A percentile compares a stretch with the other conserved stretches of the same genome.
These are phyloP conservation scores for Doryteuthis pealeii DNA, from an alignment of 1,140 invertebrate genomes.

Conservation along the genomic window DNA sequence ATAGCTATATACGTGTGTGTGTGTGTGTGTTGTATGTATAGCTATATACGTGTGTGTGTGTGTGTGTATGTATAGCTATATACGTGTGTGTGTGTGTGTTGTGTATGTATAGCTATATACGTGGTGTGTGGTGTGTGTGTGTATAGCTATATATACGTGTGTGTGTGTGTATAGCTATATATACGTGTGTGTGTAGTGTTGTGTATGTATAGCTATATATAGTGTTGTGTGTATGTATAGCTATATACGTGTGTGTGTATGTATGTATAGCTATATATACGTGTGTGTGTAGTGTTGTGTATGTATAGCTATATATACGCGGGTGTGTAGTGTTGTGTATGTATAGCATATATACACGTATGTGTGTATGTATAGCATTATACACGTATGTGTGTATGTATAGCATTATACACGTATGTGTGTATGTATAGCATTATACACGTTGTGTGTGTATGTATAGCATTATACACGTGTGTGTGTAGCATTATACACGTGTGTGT, in stretches of 20 bases:
- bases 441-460: background rate
- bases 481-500: too few relatives aligned
- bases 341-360: background rate
- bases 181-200: background rate
- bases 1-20: too few relatives aligned
- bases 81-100: too few relatives aligned
- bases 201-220: background rate
- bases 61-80: too few relatives aligned
- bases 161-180: background rate
- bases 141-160: background rate
- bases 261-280: background rate
- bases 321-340: background rate
- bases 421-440: background rate
- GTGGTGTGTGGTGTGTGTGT: too few relatives aligned
- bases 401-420: background rate
- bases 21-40: too few relatives aligned
- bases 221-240: background rate
- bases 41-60: too few relatives aligned
- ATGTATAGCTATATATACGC: background rate
- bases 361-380: background rate
- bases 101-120: too few relatives aligned
- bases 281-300: background rate
- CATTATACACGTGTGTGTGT: too few relatives aligned
- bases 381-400: background rate
- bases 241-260: too few relatives aligned